A percentile compares a stretch with the other conserved stretches of the same genome.
phyloP scores from a whole-genome alignment of 2,113 vertebrate genomes.

The Scopus umbretta region DNA sequence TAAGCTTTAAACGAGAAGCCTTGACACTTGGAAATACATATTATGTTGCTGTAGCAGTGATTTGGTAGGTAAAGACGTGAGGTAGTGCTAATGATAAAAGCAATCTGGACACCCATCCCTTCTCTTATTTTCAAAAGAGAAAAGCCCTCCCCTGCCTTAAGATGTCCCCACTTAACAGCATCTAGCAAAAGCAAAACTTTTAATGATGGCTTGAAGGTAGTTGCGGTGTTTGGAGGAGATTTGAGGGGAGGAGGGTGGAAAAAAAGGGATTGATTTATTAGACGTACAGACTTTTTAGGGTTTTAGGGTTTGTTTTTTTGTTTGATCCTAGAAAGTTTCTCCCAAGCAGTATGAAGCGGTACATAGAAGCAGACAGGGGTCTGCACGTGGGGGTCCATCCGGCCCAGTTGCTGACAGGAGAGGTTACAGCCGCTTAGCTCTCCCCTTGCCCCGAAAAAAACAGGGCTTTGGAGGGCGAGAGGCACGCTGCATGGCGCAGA shows the following conservation, averaged over 20 bases:
- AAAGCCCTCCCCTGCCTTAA: background rate
- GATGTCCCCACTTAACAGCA: background rate
- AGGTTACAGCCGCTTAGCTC: background rate
- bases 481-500: rapidly evolving
- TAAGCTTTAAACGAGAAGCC: background rate
- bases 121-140: background rate
- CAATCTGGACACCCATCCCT: background rate
- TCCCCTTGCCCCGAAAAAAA: rapidly evolving
- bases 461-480: background rate
- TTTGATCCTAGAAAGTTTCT: background rate
- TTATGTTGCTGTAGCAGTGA: background rate
- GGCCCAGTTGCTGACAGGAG: background rate
- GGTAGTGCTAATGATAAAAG: background rate
- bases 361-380: background rate
- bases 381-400: rapidly evolving
- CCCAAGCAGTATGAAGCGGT: background rate
- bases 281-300: background rate
- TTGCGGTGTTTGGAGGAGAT: background rate
- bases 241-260: background rate
- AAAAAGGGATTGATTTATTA: background rate
- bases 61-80: background rate
- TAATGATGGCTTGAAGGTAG: background rate
- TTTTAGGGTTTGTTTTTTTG: background rate
- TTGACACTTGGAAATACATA: background rate
- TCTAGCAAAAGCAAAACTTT: background rate